phyloP scores from a whole-genome alignment of 2,888 invertebrate species.

The Piscicola geometra region DNA sequence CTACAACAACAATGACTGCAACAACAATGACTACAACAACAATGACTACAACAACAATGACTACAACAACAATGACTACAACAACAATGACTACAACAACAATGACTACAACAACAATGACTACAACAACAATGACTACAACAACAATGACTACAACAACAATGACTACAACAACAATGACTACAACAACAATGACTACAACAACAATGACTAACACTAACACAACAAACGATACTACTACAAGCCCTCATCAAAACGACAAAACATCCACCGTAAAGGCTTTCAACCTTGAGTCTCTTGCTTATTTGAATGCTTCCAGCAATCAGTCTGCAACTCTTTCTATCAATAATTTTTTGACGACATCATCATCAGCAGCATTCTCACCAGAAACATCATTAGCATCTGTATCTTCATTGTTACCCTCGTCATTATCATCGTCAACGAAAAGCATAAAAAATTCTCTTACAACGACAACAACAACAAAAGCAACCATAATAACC shows the following conservation, averaged over 20 bases:
- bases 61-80: not conserved
- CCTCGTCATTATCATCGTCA: not conserved
- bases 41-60: not conserved
- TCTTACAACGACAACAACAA: not conserved
- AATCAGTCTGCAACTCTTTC: too few relatives aligned
- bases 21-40: not conserved
- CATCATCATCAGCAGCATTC: too few relatives aligned
- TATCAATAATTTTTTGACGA: too few relatives aligned
- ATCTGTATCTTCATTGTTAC: not conserved
- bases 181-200: not conserved
- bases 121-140: conserved; percentile 7
- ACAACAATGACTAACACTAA: not conserved
- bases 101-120: conserved; percentile 7
- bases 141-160: not conserved
- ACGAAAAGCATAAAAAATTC: too few relatives aligned
- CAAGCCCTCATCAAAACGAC: too few relatives aligned
- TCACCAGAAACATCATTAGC: not conserved
- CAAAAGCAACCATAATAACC: not conserved
- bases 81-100: too few relatives aligned
- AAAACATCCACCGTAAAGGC: too few relatives aligned
- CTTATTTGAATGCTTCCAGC: too few relatives aligned
- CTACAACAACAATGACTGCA: not conserved
- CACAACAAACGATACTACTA: too few relatives aligned
- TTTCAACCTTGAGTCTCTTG: too few relatives aligned
- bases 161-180: conserved; percentile 8